A percentile compares a stretch with the other conserved stretches of the same genome.
phyloP scores from a whole-genome alignment of 1,140 invertebrate genomes.

The Acromyrmex charruanus region DNA sequence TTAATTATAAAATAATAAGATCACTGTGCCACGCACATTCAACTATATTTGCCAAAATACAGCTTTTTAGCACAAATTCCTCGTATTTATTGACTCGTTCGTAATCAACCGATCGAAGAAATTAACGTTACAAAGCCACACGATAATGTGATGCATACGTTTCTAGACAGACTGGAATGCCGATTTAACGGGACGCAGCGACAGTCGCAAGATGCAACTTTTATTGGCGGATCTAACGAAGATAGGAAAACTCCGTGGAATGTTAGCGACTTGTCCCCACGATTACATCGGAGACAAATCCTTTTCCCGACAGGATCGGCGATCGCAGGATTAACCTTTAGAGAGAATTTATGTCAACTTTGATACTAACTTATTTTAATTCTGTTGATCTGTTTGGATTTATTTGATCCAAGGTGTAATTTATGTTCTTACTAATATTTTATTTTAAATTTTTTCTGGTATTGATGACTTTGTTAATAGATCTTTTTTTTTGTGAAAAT shows the following conservation, averaged over 20 bases:
- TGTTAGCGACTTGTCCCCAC: constrained; percentile 70
- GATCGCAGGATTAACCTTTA: constrained; percentile 80
- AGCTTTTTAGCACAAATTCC: not conserved
- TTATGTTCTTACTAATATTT: no score
- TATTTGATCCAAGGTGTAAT: no score
- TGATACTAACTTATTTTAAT: not conserved
- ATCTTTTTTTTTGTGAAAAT: no score
- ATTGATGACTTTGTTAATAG: no score
- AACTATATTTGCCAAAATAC: no score
- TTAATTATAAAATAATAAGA: no score
- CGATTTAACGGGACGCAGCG: constrained; percentile 63
- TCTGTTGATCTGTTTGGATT: no score
- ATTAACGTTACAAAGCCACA: constrained; percentile 55
- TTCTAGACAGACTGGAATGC: constrained; percentile 54
- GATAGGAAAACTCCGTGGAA: constrained; percentile 72
- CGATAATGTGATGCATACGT: constrained; percentile 48
- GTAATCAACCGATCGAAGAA: not conserved
- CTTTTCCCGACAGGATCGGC: constrained; percentile 77
- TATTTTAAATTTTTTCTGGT: no score
- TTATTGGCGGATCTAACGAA: constrained; percentile 60
- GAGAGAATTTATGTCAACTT: not conserved
- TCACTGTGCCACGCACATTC: no score
- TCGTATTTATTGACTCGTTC: constrained; percentile 28
- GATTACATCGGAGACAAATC: constrained; percentile 77
- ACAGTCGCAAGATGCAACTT: constrained; percentile 40